These are phyloP conservation scores for Leucophora obtusa DNA, from an alignment of 2,888 invertebrate genomes.

Conservation along the genomic window DNA sequence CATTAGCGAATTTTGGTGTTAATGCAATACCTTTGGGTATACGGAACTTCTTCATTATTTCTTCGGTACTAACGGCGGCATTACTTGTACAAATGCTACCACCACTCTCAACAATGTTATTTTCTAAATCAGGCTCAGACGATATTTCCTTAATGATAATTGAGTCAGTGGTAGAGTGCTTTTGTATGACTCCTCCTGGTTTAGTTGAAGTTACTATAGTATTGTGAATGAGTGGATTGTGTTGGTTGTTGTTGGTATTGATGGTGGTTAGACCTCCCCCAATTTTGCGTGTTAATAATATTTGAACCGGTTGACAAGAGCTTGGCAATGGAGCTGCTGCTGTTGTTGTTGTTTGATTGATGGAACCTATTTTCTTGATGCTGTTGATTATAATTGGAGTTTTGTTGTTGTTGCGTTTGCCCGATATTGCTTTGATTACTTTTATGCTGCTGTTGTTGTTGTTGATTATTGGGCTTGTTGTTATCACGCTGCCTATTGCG, in stretches of 20 bases:
- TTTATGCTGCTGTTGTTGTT: constrained; percentile 63
- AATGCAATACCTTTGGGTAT: constrained; percentile 76
- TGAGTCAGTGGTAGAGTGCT: constrained; percentile 18
- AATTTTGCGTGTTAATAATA: constrained; percentile 55
- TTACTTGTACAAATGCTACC: not conserved
- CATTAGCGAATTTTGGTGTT: constrained; percentile 70
- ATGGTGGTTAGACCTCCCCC: constrained; percentile 62
- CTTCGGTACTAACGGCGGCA: constrained; percentile 70
- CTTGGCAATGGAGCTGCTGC: constrained; percentile 48
- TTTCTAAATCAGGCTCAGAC: constrained; percentile 27
- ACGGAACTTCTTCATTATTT: constrained; percentile 75
- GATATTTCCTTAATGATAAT: constrained; percentile 17
- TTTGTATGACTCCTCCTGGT: constrained; percentile 27
- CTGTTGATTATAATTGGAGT: constrained; percentile 62
- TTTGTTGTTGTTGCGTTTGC: constrained; percentile 47
- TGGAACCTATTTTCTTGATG: constrained; percentile 53
- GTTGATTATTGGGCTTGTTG: constrained; percentile 31
- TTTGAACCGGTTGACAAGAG: constrained; percentile 56
- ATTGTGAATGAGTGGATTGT: constrained; percentile 30
- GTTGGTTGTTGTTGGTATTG: constrained; percentile 61
- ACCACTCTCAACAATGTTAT: constrained; percentile 69
- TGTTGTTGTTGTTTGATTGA: constrained; percentile 37
- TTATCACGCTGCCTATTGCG: constrained; percentile 46
- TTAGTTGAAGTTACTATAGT: constrained; percentile 49
- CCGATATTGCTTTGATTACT: constrained; percentile 51